Conservation (phyloP, 2,113 vertebrate genomes). For the Neolamprologus falcicula region DNA sequence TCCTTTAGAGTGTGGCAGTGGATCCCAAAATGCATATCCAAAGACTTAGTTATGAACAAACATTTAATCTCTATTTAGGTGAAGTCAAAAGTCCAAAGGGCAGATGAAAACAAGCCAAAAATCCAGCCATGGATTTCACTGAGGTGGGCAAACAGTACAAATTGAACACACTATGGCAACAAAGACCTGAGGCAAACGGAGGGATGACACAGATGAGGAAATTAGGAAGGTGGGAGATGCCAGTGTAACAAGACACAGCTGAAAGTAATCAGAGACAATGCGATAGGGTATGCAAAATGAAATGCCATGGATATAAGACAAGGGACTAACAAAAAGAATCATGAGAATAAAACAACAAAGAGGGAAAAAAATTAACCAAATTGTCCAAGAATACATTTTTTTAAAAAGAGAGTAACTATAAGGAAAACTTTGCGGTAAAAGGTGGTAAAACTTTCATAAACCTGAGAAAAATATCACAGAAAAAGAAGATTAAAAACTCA, state of each 20-base stretch:
- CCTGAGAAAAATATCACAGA: background rate
- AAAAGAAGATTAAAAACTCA: background rate
- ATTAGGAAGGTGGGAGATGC: background rate
- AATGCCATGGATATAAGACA: background rate
- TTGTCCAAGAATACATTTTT: background rate
- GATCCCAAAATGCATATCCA: background rate
- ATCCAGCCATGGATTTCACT: background rate
- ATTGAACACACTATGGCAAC: background rate
- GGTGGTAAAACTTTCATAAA: background rate
- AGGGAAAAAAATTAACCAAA: background rate
- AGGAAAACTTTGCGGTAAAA: background rate
- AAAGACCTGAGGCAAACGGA: background rate
- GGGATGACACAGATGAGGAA: background rate
- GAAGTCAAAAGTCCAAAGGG: background rate
- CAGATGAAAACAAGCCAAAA: background rate
- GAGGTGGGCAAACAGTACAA: background rate
- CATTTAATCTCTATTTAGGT: background rate
- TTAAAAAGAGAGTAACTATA: background rate
- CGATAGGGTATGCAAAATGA: accelerated
- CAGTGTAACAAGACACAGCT: background rate
- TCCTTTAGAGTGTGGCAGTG: background rate
- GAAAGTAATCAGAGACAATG: background rate
- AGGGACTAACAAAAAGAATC: background rate
- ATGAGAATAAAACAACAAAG: background rate
- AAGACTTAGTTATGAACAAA: background rate